phyloP scores from a whole-genome alignment of 2,113 vertebrate species.

The Ploceus nigricollis region DNA sequence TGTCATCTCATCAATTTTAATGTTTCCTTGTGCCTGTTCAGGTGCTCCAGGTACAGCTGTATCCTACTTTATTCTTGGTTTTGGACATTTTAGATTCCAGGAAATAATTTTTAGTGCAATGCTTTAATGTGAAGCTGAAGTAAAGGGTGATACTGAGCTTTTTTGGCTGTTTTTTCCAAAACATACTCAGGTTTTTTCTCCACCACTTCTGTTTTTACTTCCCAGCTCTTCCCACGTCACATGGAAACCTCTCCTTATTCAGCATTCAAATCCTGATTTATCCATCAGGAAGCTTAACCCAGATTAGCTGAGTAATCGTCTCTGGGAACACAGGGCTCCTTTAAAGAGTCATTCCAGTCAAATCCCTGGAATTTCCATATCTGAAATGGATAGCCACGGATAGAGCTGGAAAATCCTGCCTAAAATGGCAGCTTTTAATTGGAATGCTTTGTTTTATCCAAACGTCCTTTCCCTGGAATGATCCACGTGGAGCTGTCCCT shows the following conservation, averaged over 20 bases:
- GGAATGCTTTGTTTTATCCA: not conserved
- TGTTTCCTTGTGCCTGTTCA: not conserved
- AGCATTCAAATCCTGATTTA: not conserved
- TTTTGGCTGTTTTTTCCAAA: not conserved
- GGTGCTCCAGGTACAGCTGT: not conserved
- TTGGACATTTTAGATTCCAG: not conserved
- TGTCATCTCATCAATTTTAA: not conserved
- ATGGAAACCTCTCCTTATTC: not conserved
- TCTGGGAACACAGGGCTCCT: not conserved
- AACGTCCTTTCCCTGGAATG: not conserved
- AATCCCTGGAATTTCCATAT: not conserved
- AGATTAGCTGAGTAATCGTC: not conserved
- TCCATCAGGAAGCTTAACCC: not conserved
- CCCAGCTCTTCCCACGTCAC: not conserved
- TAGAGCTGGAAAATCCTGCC: not conserved
- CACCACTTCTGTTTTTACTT: not conserved
- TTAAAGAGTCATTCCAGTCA: not conserved
- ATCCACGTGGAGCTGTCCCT: not conserved
- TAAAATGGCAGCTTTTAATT: not conserved
- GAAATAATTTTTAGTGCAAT: not conserved
- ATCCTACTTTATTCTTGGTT: not conserved
- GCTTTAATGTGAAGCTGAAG: not conserved
- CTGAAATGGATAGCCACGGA: not conserved
- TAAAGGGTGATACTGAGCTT: not conserved
- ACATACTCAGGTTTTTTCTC: not conserved